Conservation (phyloP, 2,888 invertebrate genomes). For the Hypolimnas misippus region DNA sequence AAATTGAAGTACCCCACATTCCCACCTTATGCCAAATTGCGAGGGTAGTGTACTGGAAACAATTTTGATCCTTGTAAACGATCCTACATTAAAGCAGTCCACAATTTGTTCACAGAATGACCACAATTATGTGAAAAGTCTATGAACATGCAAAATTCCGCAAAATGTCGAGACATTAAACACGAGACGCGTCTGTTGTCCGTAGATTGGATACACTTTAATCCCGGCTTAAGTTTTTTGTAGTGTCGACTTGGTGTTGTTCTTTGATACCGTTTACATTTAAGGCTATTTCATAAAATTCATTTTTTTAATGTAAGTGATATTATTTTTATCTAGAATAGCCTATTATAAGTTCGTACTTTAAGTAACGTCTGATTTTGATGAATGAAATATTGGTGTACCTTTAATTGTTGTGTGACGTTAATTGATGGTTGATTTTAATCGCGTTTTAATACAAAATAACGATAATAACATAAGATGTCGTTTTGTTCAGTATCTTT, state of each 20-base stretch:
- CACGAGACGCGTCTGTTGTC: constrained; percentile 20
- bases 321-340: background rate
- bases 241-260: background rate
- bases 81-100: constrained; percentile 28
- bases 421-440: too few relatives aligned
- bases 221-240: constrained; percentile 18
- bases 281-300: background rate
- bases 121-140: constrained; percentile 42
- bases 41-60: constrained; percentile 26
- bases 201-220: constrained; percentile 20
- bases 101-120: constrained; percentile 40
- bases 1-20: constrained; percentile 22
- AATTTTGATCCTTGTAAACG: constrained; percentile 36
- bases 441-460: too few relatives aligned
- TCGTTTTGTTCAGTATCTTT: too few relatives aligned
- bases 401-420: too few relatives aligned
- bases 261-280: background rate
- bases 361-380: too few relatives aligned
- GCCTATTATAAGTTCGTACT: too few relatives aligned
- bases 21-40: constrained; percentile 17
- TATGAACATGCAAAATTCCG: constrained; percentile 37
- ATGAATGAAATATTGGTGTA: too few relatives aligned
- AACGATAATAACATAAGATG: too few relatives aligned
- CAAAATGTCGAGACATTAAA: constrained; percentile 29
- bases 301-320: background rate